A percentile compares a stretch with the other conserved stretches of the same genome.
These are phyloP conservation scores for Capromys pilorides DNA, from an alignment of 2,797 vertebrate genomes.

Conservation along the genomic window DNA sequence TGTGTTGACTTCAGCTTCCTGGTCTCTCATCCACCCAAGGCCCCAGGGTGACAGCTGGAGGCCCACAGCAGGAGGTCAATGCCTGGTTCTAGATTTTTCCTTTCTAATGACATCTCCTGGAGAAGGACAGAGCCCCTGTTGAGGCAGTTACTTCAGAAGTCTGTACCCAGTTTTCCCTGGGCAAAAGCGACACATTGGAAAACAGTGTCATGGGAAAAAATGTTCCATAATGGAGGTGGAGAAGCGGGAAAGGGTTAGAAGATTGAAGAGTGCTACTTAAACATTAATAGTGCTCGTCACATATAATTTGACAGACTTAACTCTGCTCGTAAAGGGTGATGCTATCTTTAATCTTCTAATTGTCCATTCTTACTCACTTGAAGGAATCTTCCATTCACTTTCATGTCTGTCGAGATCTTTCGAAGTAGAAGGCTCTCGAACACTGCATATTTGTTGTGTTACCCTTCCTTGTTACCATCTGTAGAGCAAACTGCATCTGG, in stretches of 20 bases:
- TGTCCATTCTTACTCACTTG: not conserved
- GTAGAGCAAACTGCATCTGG: not conserved
- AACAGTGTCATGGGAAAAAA: not conserved
- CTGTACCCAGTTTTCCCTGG: not conserved
- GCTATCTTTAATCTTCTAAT: slow-evolving; percentile 58
- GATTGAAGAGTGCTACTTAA: not conserved
- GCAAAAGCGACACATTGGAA: slow-evolving; percentile 7
- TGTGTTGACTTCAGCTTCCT: not conserved
- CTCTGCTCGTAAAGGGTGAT: slow-evolving; percentile 55
- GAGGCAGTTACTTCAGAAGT: not conserved
- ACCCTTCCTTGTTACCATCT: not conserved
- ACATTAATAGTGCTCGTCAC: slow-evolving; percentile 37
- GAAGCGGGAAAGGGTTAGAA: not conserved
- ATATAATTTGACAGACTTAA: slow-evolving; percentile 61
- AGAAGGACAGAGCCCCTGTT: not conserved
- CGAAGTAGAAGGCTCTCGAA: not conserved
- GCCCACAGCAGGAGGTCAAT: not conserved
- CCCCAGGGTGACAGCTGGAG: not conserved
- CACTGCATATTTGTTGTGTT: not conserved
- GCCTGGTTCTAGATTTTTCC: not conserved
- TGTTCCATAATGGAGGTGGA: not conserved
- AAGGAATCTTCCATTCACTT: not conserved
- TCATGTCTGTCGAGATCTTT: slow-evolving; percentile 48
- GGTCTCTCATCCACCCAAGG: not conserved
- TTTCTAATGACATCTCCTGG: not conserved